Conservation (phyloP, 2,888 invertebrate genomes). For the Meteorus colon region DNA sequence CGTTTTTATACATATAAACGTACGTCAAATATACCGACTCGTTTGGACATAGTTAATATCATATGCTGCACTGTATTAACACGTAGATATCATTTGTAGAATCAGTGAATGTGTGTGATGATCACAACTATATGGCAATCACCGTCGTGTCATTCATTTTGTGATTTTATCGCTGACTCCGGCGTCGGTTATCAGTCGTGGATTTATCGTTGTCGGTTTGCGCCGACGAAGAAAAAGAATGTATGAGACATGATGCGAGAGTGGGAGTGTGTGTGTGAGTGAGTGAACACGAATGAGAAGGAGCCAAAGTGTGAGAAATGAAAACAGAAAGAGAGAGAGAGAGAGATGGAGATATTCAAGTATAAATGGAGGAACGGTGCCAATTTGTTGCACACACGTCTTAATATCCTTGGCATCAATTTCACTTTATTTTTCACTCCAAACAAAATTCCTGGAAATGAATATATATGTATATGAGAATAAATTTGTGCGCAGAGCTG, state of each 20-base stretch:
- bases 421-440: constrained; percentile 4
- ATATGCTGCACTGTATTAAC: neutral
- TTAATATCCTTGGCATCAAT: constrained; percentile 11
- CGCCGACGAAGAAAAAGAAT: constrained; percentile 14
- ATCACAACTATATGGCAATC: constrained; percentile 39
- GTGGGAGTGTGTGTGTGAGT: constrained; percentile 13
- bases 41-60: neutral
- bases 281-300: constrained; percentile 3
- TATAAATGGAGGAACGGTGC: neutral
- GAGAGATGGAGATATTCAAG: no score
- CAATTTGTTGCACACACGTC: constrained; percentile 7
- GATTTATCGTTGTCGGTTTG: constrained; percentile 40
- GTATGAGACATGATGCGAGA: constrained; percentile 16
- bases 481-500: neutral
- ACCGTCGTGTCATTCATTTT: constrained; percentile 43
- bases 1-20: neutral
- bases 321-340: neutral
- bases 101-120: constrained; percentile 32
- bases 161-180: constrained; percentile 44
- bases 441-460: neutral
- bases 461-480: neutral
- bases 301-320: neutral
- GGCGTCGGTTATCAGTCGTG: constrained; percentile 44
- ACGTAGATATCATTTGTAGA: neutral
- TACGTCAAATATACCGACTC: neutral